Evolutionary conservation across 2,113 vertebrate genomes (phyloP).

Genomic region (Marmota monax): DNA sequence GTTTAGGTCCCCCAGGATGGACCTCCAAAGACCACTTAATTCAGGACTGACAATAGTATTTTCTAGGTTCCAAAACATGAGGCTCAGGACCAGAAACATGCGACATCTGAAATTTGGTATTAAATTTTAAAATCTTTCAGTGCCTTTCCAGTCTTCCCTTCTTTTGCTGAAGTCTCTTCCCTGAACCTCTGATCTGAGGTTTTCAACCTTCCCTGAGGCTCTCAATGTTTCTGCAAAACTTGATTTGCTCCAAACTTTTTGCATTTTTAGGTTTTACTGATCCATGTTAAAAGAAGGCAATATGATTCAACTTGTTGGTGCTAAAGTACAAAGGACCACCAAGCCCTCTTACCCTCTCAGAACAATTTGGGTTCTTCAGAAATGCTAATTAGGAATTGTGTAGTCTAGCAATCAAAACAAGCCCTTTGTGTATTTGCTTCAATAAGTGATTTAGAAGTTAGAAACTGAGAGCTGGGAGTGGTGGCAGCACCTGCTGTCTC

Average conservation of each 20-base stretch:
- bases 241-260: not conserved
- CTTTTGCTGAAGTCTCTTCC: not conserved
- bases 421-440: not conserved
- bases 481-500: not conserved
- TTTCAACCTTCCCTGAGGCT: not conserved
- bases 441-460: not conserved
- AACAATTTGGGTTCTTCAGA: not conserved
- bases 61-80: not conserved
- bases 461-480: not conserved
- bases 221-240: not conserved
- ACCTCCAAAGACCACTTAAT: not conserved
- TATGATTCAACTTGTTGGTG: not conserved
- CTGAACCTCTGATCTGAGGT: not conserved
- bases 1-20: not conserved
- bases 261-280: not conserved
- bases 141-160: not conserved
- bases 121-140: not conserved
- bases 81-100: not conserved
- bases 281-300: not conserved
- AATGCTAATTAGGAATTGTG: not conserved
- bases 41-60: not conserved
- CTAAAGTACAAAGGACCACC: not conserved
- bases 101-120: not conserved
- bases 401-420: conserved; percentile 19
- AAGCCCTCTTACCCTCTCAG: not conserved